These are phyloP conservation scores for Archilochus colubris DNA, from an alignment of 2,113 vertebrate genomes.

Conservation along the genomic window DNA sequence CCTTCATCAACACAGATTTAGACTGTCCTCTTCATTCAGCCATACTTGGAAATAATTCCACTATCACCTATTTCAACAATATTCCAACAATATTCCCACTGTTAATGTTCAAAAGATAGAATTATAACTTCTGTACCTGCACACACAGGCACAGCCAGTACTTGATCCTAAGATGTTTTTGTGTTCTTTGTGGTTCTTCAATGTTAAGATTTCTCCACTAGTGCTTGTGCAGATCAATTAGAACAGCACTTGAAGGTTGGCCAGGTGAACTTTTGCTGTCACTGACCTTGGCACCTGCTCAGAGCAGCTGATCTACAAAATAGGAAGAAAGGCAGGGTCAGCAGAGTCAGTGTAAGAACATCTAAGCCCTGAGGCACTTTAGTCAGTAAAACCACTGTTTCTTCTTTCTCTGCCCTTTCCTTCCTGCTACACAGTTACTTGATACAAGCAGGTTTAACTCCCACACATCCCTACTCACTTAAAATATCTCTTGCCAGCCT, in stretches of 20 bases:
- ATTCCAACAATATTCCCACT: background rate
- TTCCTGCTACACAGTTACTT: background rate
- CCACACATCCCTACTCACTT: fast-evolving
- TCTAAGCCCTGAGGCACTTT: background rate
- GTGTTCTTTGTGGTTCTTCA: background rate
- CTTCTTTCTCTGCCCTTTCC: background rate
- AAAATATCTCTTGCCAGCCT: background rate
- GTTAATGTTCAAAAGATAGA: background rate
- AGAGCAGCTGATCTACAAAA: background rate
- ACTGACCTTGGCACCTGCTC: background rate
- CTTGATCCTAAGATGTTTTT: background rate
- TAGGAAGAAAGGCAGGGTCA: background rate
- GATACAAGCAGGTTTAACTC: background rate
- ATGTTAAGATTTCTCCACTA: background rate
- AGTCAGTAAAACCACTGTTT: background rate
- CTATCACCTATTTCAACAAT: background rate
- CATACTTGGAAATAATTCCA: background rate
- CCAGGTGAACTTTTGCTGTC: background rate
- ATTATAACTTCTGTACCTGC: background rate
- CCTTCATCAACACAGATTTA: background rate
- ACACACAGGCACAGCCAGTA: background rate
- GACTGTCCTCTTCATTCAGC: background rate
- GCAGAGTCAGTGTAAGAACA: background rate
- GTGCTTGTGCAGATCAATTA: background rate
- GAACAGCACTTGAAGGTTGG: background rate